Percentiles rank a stretch among this genome's conserved stretches.
These are phyloP conservation scores for Acinonyx jubatus DNA, from an alignment of 2,113 vertebrate species.

Conservation along the genomic window DNA sequence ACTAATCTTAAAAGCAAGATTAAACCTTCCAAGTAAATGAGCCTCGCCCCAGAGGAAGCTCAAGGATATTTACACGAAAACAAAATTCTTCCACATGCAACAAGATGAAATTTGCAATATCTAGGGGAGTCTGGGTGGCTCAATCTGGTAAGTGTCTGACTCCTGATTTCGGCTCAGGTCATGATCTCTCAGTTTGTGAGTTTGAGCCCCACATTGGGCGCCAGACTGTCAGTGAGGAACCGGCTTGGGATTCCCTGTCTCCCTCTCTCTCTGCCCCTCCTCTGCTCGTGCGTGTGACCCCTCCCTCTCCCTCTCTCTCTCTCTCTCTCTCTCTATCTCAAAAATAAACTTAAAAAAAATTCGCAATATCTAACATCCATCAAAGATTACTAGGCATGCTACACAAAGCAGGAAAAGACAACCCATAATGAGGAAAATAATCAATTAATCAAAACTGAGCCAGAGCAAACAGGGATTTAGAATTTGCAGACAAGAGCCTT, in stretches of 20 bases:
- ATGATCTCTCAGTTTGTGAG: no score
- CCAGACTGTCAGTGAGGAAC: no score
- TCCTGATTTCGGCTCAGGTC: no score
- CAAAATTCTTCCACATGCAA: not conserved
- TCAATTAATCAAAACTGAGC: not conserved
- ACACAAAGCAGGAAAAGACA: not conserved
- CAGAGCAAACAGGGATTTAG: not conserved
- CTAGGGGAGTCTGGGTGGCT: not conserved
- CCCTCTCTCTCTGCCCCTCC: no score
- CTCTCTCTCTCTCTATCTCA: no score
- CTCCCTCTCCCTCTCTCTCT: no score
- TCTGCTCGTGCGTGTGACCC: no score
- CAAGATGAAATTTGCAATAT: not conserved
- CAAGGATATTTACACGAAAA: conserved; percentile 22
- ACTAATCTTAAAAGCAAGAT: conserved; percentile 23
- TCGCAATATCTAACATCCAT: not conserved
- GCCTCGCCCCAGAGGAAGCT: not conserved
- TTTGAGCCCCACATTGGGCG: no score
- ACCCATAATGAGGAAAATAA: conserved; percentile 6
- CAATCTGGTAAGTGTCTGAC: no score
- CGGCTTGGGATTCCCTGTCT: no score
- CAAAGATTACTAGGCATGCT: not conserved
- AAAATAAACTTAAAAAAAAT: not conserved
- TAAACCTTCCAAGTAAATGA: conserved; percentile 22
- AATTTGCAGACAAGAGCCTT: not conserved